Evolutionary conservation across 1,140 invertebrate species (phyloP).

Genomic region (Drosophila arawakana): DNA sequence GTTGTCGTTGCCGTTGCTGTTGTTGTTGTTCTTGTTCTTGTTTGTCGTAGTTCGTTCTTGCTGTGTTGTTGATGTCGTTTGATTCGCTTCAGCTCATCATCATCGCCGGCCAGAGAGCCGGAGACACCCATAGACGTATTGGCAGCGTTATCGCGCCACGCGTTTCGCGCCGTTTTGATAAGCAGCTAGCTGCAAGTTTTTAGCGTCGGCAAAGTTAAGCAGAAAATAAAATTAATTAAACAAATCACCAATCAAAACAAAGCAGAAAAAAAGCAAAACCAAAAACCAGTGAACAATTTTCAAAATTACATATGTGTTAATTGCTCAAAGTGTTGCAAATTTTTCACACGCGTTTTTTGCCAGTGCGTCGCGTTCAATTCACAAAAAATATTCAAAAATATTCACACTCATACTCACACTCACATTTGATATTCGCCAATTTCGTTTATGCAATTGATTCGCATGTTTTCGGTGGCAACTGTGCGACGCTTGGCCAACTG

Average conservation of each 20-base stretch:
- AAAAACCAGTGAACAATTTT: slow-evolving; percentile 56
- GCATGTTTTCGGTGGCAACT: slow-evolving; percentile 47
- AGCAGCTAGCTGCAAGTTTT: slow-evolving; percentile 36
- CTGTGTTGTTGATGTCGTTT: slow-evolving; percentile 1
- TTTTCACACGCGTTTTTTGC: slow-evolving; percentile 17
- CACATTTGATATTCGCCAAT: neutral
- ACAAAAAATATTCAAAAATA: slow-evolving; percentile 31
- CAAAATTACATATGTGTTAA: slow-evolving; percentile 37
- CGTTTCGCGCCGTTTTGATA: slow-evolving; percentile 50
- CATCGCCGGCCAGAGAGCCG: slow-evolving; percentile 25
- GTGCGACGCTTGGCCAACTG: slow-evolving; percentile 60
- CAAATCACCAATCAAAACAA: neutral
- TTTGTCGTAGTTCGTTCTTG: slow-evolving; percentile 8
- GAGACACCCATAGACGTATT: slow-evolving; percentile 9
- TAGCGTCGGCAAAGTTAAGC: slow-evolving; percentile 40
- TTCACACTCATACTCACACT: slow-evolving; percentile 33
- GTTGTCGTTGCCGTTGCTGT: slow-evolving; percentile 6
- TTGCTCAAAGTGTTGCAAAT: slow-evolving; percentile 33
- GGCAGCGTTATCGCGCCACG: slow-evolving; percentile 49
- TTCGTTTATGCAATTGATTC: slow-evolving; percentile 32
- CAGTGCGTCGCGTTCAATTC: neutral
- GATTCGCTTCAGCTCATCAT: neutral
- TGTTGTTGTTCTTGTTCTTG: slow-evolving; percentile 3
- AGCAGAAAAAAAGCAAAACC: neutral
- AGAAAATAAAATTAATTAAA: neutral